Percentiles rank a stretch among this genome's conserved stretches.
phyloP scores from a whole-genome alignment of 2,888 invertebrate species.

The Patella pellucida region DNA sequence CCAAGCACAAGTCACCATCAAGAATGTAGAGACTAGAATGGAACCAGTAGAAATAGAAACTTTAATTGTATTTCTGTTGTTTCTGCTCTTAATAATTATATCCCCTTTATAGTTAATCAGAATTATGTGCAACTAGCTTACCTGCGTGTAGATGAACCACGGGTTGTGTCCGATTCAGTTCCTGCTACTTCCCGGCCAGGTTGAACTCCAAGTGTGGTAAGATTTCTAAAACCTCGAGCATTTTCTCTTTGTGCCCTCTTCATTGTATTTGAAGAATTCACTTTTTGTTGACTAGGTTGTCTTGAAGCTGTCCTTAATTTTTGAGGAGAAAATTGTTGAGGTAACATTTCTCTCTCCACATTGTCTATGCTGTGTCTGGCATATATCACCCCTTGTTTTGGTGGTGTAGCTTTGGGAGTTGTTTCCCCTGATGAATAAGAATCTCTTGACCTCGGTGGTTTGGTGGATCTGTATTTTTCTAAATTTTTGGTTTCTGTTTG shows the following conservation, averaged over 20 bases:
- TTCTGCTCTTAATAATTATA: too few species aligned
- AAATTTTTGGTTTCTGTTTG: neutral
- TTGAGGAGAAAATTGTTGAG: neutral
- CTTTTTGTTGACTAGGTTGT: neutral
- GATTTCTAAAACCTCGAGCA: neutral
- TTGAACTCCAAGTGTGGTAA: neutral
- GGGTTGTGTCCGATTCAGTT: neutral
- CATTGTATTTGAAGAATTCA: neutral
- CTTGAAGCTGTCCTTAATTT: neutral
- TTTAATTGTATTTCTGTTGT: too few species aligned
- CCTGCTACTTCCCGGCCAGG: neutral
- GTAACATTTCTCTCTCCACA: neutral
- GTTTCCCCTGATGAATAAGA: conserved; percentile 31
- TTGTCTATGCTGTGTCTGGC: neutral
- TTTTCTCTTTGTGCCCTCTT: conserved; percentile 10
- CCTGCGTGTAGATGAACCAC: neutral
- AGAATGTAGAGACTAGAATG: too few species aligned
- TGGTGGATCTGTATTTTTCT: neutral
- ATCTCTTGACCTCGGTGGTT: neutral
- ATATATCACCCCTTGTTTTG: neutral
- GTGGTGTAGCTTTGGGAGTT: conserved; percentile 35
- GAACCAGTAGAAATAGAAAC: too few species aligned
- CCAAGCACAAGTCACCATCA: too few species aligned
- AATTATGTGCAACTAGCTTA: neutral
- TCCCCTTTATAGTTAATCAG: too few species aligned